A percentile compares a stretch with the other conserved stretches of the same genome.
These are phyloP conservation scores for Mnemiopsis leidyi DNA, from an alignment of 37 sponge, comb jelly and placozoan genomes.

Conservation along the genomic window DNA sequence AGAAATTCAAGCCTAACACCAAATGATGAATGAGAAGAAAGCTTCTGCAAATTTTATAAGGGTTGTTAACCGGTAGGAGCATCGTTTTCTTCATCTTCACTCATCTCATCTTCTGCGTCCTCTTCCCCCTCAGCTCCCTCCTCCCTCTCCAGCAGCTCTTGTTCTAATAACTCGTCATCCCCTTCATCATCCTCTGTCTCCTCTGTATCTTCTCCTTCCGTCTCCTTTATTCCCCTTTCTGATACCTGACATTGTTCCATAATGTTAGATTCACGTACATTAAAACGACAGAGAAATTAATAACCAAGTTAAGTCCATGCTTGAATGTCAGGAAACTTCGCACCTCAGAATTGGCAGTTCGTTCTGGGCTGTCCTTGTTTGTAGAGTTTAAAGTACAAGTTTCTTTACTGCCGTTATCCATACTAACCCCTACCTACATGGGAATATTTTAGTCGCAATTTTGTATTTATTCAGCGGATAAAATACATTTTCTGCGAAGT, in stretches of 20 bases:
- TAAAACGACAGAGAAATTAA: too few species aligned
- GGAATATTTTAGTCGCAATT: too few species aligned
- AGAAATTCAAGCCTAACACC: too few species aligned
- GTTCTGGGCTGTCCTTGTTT: not conserved
- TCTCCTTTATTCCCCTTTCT: not conserved
- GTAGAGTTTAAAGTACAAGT: not conserved
- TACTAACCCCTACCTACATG: not conserved
- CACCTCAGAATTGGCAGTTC: not conserved
- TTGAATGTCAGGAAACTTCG: too few species aligned
- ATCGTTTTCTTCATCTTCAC: not conserved
- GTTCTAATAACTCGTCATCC: not conserved
- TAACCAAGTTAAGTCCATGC: too few species aligned
- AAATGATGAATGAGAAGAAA: too few species aligned
- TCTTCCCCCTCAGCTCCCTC: slow-evolving; percentile 4
- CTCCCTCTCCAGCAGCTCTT: slow-evolving; percentile 3
- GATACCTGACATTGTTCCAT: not conserved
- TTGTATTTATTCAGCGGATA: too few species aligned
- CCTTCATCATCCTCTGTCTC: not conserved
- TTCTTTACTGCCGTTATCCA: not conserved
- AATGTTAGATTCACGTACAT: not conserved
- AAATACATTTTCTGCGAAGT: too few species aligned
- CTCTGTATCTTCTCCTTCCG: not conserved
- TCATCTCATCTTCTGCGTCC: slow-evolving; percentile 26
- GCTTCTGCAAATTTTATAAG: not conserved
- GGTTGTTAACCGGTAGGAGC: not conserved